A percentile compares a stretch with the other conserved stretches of the same genome.
phyloP scores from a whole-genome alignment of 2,888 invertebrate species.

The Parnassius orleans region DNA sequence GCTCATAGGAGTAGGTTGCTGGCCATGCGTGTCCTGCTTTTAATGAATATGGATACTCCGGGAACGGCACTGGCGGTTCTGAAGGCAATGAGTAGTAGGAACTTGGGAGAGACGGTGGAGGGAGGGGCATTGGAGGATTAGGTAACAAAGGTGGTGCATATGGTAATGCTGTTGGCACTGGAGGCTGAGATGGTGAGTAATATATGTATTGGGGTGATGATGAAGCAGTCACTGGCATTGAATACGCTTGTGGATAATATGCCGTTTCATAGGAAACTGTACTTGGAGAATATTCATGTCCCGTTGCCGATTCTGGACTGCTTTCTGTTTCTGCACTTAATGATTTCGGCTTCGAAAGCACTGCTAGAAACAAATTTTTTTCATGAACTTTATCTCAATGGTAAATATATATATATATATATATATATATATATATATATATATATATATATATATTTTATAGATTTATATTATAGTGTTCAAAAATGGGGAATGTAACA shows the following conservation, averaged over 20 bases:
- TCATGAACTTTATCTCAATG: too few species aligned
- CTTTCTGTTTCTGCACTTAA: slow-evolving; percentile 7
- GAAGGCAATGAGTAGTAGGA: slow-evolving; percentile 32
- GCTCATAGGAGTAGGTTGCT: slow-evolving; percentile 4
- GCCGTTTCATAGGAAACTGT: slow-evolving; percentile 39
- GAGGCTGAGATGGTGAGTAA: slow-evolving; percentile 40
- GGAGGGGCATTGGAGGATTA: slow-evolving; percentile 19
- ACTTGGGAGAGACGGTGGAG: slow-evolving; percentile 23
- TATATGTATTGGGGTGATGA: slow-evolving; percentile 48
- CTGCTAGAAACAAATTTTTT: slow-evolving; percentile 27
- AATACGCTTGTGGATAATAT: slow-evolving; percentile 31
- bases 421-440: too few species aligned
- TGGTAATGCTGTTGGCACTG: slow-evolving; percentile 39
- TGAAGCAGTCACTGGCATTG: slow-evolving; percentile 24
- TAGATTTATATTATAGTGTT: too few species aligned
- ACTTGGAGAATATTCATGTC: slow-evolving; percentile 32
- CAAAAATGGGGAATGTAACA: too few species aligned
- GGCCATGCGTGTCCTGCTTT: slow-evolving; percentile 12
- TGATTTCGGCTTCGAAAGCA: slow-evolving; percentile 32
- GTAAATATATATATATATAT: too few species aligned
- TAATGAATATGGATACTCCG: slow-evolving; percentile 20
- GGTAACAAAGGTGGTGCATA: slow-evolving; percentile 23
- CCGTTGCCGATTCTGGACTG: slow-evolving; percentile 14
- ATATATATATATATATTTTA: too few species aligned
- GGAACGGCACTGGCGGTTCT: slow-evolving; percentile 27